A percentile compares a stretch with the other conserved stretches of the same genome.
phyloP scores from a whole-genome alignment of 2,888 invertebrate species.

The Hyalella azteca region DNA sequence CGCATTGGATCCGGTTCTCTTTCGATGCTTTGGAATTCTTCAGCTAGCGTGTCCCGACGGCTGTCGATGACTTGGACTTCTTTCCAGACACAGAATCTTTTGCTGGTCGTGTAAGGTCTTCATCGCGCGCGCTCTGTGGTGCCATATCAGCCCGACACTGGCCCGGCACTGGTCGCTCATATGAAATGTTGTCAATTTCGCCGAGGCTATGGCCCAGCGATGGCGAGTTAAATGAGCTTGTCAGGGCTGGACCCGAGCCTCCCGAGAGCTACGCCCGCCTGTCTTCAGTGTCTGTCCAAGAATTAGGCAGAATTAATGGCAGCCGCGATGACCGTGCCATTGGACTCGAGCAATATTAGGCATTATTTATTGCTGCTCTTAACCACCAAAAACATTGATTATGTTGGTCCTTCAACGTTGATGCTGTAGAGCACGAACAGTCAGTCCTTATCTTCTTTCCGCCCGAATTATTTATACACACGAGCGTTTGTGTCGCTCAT shows the following conservation, averaged over 20 bases:
- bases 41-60: neutral
- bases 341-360: constrained; percentile 32
- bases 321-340: constrained; percentile 35
- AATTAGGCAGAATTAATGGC: constrained; percentile 32
- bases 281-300: constrained; percentile 18
- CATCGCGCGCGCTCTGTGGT: neutral
- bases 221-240: constrained; percentile 15
- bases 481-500: too few species aligned
- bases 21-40: neutral
- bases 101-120: neutral
- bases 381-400: neutral
- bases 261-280: constrained; percentile 27
- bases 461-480: too few species aligned
- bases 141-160: neutral
- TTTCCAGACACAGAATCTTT: neutral
- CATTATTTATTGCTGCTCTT: constrained; percentile 25
- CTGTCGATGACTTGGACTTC: constrained; percentile 2
- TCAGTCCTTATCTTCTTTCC: too few species aligned
- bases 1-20: neutral
- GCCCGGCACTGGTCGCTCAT: too few species aligned
- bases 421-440: constrained; percentile 12
- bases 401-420: constrained; percentile 16
- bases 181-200: too few species aligned
- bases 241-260: constrained; percentile 17
- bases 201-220: constrained; percentile 13